Conservation (phyloP, 2,113 vertebrate species). For the Caranx ignobilis region DNA sequence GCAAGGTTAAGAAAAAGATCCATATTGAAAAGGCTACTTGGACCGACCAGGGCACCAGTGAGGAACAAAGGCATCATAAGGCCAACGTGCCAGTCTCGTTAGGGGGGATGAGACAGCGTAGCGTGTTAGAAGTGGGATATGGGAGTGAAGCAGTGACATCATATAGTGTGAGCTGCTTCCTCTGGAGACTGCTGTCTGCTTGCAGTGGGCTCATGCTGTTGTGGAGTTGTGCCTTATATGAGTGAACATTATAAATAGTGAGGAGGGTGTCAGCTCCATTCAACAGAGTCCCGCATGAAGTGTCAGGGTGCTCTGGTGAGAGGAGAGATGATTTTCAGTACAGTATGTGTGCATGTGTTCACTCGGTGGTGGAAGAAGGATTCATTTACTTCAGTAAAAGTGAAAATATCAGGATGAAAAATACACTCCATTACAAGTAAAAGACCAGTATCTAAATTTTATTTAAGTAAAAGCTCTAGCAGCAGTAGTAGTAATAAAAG, state of each 20-base stretch:
- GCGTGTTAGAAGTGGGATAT: slow-evolving; percentile 42
- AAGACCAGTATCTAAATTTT: background rate
- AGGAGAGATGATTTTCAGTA: slow-evolving; percentile 48
- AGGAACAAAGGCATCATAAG: slow-evolving; percentile 50
- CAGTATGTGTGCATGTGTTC: background rate
- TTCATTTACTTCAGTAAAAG: background rate
- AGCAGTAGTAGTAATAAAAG: background rate
- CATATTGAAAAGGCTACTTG: slow-evolving; percentile 61
- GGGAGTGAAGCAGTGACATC: slow-evolving; percentile 56
- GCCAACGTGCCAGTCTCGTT: slow-evolving; percentile 53
- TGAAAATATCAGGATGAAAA: background rate
- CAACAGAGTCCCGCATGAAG: slow-evolving; percentile 59
- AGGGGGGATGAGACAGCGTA: slow-evolving; percentile 35
- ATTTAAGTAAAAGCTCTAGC: background rate
- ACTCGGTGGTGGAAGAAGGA: background rate
- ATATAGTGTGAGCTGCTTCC: slow-evolving; percentile 49
- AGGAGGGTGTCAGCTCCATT: slow-evolving; percentile 63
- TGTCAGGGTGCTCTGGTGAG: slow-evolving; percentile 56
- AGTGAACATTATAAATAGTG: slow-evolving; percentile 72
- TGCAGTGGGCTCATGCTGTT: slow-evolving; percentile 55
- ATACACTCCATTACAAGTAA: background rate
- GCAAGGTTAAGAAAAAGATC: slow-evolving; percentile 71
- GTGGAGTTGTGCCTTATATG: slow-evolving; percentile 53
- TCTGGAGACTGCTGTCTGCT: slow-evolving; percentile 66
- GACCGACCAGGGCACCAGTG: slow-evolving; percentile 31